Evolutionary conservation across 2,113 vertebrate genomes (phyloP).

Genomic region (Merops nubicus): DNA sequence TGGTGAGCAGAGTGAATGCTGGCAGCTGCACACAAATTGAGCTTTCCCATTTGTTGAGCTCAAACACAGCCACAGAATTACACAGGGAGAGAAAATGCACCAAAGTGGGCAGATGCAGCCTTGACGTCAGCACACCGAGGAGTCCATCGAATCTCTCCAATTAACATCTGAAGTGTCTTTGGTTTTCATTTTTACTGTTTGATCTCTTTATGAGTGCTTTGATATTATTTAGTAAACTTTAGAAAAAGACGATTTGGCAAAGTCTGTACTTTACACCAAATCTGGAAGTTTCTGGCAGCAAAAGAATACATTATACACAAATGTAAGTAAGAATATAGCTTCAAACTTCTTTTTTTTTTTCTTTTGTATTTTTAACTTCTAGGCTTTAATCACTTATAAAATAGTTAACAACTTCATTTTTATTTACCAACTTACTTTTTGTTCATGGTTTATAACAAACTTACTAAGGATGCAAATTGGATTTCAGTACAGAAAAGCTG

Average conservation of each 20-base stretch:
- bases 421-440: neutral
- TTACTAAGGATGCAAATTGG: neutral
- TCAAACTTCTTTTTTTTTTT: neutral
- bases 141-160: neutral
- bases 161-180: neutral
- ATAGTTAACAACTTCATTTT: neutral
- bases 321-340: neutral
- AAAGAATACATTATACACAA: neutral
- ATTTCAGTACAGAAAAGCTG: neutral
- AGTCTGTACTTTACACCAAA: neutral
- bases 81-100: neutral
- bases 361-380: neutral
- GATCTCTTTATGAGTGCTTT: neutral
- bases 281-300: neutral
- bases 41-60: neutral
- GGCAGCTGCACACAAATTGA: slow-evolving; percentile 1
- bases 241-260: neutral
- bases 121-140: accelerated
- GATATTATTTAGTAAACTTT: neutral
- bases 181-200: neutral
- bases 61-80: neutral
- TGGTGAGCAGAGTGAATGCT: neutral
- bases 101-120: neutral
- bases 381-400: neutral
- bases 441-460: neutral